phyloP scores from a whole-genome alignment of 2,888 invertebrate species.

The Tetragonisca angustula region DNA sequence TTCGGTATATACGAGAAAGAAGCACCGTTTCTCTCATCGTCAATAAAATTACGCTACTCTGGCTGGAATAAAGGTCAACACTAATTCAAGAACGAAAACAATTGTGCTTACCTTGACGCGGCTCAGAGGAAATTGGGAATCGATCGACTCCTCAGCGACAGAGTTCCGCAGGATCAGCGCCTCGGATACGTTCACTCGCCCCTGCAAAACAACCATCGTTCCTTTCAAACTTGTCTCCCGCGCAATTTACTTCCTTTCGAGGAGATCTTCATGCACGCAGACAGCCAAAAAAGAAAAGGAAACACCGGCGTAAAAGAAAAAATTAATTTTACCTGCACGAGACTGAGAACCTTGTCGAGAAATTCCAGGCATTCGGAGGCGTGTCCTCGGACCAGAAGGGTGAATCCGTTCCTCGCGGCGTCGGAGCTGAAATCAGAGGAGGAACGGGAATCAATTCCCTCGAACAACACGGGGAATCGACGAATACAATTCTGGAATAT shows the following conservation, averaged over 20 bases:
- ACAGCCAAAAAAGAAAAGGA: background rate
- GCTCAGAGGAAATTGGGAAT: constrained; percentile 78
- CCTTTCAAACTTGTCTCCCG: background rate
- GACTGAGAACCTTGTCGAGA: constrained; percentile 84
- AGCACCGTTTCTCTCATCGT: too few species aligned
- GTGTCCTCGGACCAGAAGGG: constrained; percentile 84
- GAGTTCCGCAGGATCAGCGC: constrained; percentile 75
- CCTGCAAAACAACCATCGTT: constrained; percentile 67
- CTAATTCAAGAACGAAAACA: constrained; percentile 44
- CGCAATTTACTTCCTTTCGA: background rate
- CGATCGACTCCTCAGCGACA: constrained; percentile 69
- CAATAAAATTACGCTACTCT: too few species aligned
- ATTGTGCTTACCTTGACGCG: constrained; percentile 77
- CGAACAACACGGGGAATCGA: background rate
- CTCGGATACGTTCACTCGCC: constrained; percentile 76
- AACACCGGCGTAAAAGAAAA: background rate
- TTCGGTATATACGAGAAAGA: too few species aligned
- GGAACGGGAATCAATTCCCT: background rate
- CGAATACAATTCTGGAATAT: background rate
- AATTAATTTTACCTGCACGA: constrained; percentile 81
- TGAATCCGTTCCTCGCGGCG: constrained; percentile 84
- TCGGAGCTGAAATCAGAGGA: constrained; percentile 81
- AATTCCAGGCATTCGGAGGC: constrained; percentile 85
- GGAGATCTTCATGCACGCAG: background rate
- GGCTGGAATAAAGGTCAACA: background rate